Conservation (phyloP, 2,797 vertebrate species). For the Australoheros facetus region DNA sequence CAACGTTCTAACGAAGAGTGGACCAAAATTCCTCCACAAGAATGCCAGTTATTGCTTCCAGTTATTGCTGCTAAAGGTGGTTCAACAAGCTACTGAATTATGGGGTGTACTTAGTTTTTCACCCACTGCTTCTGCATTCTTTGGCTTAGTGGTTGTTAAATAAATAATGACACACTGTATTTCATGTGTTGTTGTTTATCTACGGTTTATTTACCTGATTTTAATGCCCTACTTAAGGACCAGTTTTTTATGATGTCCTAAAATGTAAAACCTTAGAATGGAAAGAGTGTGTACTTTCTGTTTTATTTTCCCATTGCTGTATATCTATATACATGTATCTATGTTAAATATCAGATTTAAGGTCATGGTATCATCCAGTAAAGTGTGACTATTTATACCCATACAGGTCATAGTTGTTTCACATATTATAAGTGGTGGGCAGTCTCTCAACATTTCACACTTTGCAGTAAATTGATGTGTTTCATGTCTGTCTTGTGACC, state of each 20-base stretch:
- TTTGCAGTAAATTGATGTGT: neutral
- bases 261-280: neutral
- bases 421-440: neutral
- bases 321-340: neutral
- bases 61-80: neutral
- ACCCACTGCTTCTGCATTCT: neutral
- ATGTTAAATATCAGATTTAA: neutral
- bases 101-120: neutral
- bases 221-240: neutral
- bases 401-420: constrained; percentile 22
- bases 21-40: neutral
- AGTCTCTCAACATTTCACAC: constrained; percentile 27
- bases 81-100: neutral
- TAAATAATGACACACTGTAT: neutral
- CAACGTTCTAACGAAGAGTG: neutral
- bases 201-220: neutral
- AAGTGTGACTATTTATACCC: neutral
- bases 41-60: neutral
- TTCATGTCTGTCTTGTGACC: constrained; percentile 4
- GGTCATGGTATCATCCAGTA: constrained; percentile 9
- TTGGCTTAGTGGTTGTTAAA: neutral
- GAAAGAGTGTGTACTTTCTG: neutral
- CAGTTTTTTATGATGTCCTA: neutral
- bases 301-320: neutral
- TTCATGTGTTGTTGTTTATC: neutral